These are phyloP conservation scores for Psix sp. DNA, from an alignment of 1,140 invertebrate species.

Conservation along the genomic window DNA sequence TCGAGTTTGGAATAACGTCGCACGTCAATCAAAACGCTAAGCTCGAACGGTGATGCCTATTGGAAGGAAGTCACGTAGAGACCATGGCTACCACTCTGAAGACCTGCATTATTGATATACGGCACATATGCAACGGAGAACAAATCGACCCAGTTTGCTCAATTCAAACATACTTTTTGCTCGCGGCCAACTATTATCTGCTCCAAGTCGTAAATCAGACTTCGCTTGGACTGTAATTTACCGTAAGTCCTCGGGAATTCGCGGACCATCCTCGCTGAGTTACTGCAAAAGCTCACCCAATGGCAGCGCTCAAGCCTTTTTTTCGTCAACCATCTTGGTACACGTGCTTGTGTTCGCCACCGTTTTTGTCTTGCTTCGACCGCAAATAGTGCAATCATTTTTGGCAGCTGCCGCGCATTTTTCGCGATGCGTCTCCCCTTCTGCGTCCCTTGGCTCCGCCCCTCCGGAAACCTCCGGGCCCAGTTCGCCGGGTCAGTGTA, in stretches of 20 bases:
- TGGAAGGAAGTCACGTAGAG: conserved; percentile 66
- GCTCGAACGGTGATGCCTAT: conserved; percentile 63
- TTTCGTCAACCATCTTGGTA: too few species aligned
- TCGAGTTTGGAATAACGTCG: conserved; percentile 70
- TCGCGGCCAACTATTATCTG: background rate
- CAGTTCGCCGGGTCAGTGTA: conserved; percentile 27
- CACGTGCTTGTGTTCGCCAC: conserved; percentile 6
- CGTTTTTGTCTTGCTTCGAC: conserved; percentile 5
- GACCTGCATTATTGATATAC: conserved; percentile 56
- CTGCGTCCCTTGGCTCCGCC: conserved; percentile 46
- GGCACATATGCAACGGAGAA: conserved; percentile 36
- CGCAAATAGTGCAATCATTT: conserved; percentile 27
- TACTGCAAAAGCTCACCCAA: too few species aligned
- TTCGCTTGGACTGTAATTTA: background rate
- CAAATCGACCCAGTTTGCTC: conserved; percentile 49
- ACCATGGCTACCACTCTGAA: conserved; percentile 59
- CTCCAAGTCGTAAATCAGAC: background rate
- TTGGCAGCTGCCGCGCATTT: conserved; percentile 59
- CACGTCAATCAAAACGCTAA: conserved; percentile 69
- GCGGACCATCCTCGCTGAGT: too few species aligned
- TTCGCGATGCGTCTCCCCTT: conserved; percentile 41
- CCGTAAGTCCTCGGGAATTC: too few species aligned
- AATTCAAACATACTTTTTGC: conserved; percentile 8
- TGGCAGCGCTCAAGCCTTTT: background rate
- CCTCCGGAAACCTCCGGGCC: conserved; percentile 5